A percentile compares a stretch with the other conserved stretches of the same genome.
Conservation (phyloP, 2,888 invertebrate species). For the Macrosoma leucophasiata region DNA sequence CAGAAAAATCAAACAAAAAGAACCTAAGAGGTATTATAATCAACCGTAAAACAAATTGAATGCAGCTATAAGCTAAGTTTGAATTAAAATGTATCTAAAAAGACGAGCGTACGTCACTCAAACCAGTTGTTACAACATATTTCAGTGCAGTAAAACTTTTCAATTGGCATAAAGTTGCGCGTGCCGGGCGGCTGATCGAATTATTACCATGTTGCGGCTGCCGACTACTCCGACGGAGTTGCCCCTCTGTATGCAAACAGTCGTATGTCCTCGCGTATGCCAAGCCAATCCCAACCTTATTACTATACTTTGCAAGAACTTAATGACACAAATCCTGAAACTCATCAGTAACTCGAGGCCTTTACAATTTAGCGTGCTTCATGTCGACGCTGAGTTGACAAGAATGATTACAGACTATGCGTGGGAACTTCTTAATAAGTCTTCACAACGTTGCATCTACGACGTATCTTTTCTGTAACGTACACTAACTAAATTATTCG, state of each 20-base stretch:
- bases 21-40: no score
- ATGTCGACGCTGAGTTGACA: constrained; percentile 53
- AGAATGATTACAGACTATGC: constrained; percentile 58
- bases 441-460: constrained; percentile 61
- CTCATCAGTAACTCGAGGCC: no score
- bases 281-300: constrained; percentile 26
- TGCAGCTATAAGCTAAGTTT: constrained; percentile 23
- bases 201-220: constrained; percentile 66
- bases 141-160: constrained; percentile 60
- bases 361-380: no score
- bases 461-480: constrained; percentile 23
- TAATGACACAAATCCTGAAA: constrained; percentile 3
- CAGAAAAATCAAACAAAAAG: no score
- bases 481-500: constrained; percentile 22
- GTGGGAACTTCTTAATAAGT: constrained; percentile 66
- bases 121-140: constrained; percentile 42
- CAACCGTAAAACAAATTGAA: no score
- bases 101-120: constrained; percentile 35
- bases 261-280: constrained; percentile 28
- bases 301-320: constrained; percentile 8
- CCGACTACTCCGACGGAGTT: constrained; percentile 45
- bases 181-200: constrained; percentile 64
- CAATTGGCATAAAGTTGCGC: constrained; percentile 62
- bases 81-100: constrained; percentile 33
- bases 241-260: constrained; percentile 33